Evolutionary conservation across 2,113 vertebrate genomes (phyloP), one percentile per base, ranked within the genome.

Genomic region (Leptosomus discolor): DNA sequence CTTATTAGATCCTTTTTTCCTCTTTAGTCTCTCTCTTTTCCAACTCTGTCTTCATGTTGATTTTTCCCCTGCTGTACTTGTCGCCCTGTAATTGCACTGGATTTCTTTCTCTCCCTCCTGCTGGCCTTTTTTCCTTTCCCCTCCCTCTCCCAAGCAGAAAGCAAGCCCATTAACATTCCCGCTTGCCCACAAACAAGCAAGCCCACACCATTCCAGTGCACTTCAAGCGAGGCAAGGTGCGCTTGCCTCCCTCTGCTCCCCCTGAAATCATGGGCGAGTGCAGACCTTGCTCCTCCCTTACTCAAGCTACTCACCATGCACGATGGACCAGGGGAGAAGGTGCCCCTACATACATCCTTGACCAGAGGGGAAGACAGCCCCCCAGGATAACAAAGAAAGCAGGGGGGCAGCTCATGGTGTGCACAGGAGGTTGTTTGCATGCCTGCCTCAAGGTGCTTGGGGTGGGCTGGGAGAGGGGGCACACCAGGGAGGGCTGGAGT

Each of bases 151-250:
- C 1, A 2, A 61, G 60, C 51, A 88, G 69, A 92, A 93, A 82
- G 32, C 24, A 60, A 82, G 32, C 15, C 67, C 41, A 29, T 48
- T 34, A 68, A 58, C 32, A 56, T 90, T 85, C 65, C 60, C 9
- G 0, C 26, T 85, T 85, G 65, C 37, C 32, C 34, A 58, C 3
- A 5, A 88, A 58, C 27, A 51, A 65, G 51, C 41, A 32, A 88
- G 22, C 24, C 56, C 6, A 1, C n/a, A 27, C 16, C 0, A 0
- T 58, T n/a, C 37, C 54, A 34, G 16, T 4, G 21, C 5, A 2
- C 37, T 88, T 77, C 57, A 29, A 34, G 36, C 0, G 2, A 46
- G 30, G 34, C 60, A 70, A 11, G 61, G 27, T 1, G 4, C 79
- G 20, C 9, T 88, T 13, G 2, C 9, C 5, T 68, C 20, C 43